Evolutionary conservation across 1,140 invertebrate species (phyloP).

Genomic region (Drosophila seguyi): DNA sequence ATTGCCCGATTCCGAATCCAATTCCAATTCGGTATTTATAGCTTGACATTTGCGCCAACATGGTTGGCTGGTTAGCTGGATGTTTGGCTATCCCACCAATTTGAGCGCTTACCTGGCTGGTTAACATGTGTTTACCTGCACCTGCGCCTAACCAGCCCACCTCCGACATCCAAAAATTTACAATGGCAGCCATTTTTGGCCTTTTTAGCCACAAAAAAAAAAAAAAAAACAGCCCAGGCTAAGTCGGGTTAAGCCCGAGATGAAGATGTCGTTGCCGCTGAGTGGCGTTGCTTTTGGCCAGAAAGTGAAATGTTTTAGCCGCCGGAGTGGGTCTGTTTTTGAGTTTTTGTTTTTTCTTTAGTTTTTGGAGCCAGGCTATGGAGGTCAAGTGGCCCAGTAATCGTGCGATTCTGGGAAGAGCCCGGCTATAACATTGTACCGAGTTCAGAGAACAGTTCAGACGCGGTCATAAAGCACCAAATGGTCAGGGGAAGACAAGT

Average conservation of each 20-base stretch:
- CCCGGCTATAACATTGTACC: conserved; percentile 51
- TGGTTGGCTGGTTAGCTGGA: neutral
- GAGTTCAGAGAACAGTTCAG: conserved; percentile 45
- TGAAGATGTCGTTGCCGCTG: conserved; percentile 70
- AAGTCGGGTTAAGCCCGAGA: conserved; percentile 34
- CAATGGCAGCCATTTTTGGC: conserved; percentile 78
- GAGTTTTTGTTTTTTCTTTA: neutral
- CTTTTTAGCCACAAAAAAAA: conserved; percentile 22
- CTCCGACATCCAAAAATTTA: conserved; percentile 60
- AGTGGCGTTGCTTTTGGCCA: conserved; percentile 30
- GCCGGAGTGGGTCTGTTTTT: conserved; percentile 46
- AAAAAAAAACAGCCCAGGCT: neutral
- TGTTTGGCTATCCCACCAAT: neutral
- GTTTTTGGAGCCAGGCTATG: conserved; percentile 32
- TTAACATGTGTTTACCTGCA: conserved; percentile 75
- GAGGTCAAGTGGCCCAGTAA: conserved; percentile 61
- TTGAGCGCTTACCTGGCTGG: conserved; percentile 27
- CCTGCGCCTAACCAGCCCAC: conserved; percentile 61
- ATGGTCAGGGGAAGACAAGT: conserved; percentile 40
- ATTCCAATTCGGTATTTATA: conserved; percentile 80
- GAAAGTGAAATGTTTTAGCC: conserved; percentile 73
- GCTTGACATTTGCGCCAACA: conserved; percentile 77
- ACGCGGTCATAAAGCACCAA: conserved; percentile 75
- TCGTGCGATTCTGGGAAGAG: conserved; percentile 66
- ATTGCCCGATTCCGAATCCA: conserved; percentile 70